A percentile compares a stretch with the other conserved stretches of the same genome.
phyloP scores from a whole-genome alignment of 2,888 invertebrate species.

The Anthrax anthrax region DNA sequence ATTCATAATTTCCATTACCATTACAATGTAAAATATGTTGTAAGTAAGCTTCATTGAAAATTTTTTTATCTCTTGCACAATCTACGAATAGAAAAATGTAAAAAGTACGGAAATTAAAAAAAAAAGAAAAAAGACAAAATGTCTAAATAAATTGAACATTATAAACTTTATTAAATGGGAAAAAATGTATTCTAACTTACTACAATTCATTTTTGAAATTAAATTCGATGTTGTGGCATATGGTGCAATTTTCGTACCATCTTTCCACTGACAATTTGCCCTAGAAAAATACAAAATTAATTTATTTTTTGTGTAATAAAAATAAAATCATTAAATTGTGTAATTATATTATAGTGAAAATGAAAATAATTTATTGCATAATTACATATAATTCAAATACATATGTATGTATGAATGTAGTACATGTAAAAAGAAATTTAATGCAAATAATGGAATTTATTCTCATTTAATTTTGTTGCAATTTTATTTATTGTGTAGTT shows the following conservation, averaged over 20 bases:
- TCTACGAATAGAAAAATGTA: slow-evolving; percentile 27
- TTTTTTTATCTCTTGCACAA: slow-evolving; percentile 44
- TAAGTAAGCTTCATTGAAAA: slow-evolving; percentile 38
- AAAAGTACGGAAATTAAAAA: background rate
- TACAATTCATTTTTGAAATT: slow-evolving; percentile 35
- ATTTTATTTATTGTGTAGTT: too few relatives aligned
- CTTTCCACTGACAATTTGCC: slow-evolving; percentile 45
- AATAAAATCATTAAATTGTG: too few relatives aligned
- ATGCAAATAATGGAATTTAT: too few relatives aligned
- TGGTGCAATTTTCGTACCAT: slow-evolving; percentile 40
- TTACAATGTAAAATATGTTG: slow-evolving; percentile 37
- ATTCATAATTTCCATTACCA: slow-evolving; percentile 43
- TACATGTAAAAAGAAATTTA: too few relatives aligned
- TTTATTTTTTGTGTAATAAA: background rate
- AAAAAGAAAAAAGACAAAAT: too few relatives aligned
- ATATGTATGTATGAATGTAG: too few relatives aligned
- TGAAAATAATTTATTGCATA: too few relatives aligned
- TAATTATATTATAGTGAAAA: too few relatives aligned
- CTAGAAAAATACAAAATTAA: slow-evolving; percentile 28
- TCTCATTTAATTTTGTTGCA: too few relatives aligned
- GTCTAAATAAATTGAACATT: too few relatives aligned
- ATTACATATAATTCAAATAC: too few relatives aligned
- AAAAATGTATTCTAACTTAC: slow-evolving; percentile 39
- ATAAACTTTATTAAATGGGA: too few relatives aligned
- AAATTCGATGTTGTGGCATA: slow-evolving; percentile 35